A percentile compares a stretch with the other conserved stretches of the same genome.
These are phyloP conservation scores for Hedychridium roseum DNA, from an alignment of 2,888 invertebrate species.

Conservation along the genomic window DNA sequence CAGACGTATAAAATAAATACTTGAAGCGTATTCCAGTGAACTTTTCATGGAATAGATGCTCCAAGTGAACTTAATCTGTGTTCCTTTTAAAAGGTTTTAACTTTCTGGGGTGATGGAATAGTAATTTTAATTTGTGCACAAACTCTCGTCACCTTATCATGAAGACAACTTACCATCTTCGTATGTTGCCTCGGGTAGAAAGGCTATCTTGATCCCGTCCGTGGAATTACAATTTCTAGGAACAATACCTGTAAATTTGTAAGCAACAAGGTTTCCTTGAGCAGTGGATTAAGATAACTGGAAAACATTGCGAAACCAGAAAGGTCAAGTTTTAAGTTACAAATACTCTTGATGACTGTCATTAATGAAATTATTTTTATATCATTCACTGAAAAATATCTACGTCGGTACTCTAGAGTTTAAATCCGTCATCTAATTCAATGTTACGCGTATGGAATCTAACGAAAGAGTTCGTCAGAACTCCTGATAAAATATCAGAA, in stretches of 20 bases:
- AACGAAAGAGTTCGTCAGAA: too few species aligned
- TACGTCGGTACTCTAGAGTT: too few species aligned
- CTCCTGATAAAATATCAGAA: slow-evolving; percentile 55
- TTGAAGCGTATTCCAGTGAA: too few species aligned
- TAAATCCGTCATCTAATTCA: too few species aligned
- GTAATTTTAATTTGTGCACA: slow-evolving; percentile 41
- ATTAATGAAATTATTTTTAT: background rate
- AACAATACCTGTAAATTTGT: slow-evolving; percentile 18
- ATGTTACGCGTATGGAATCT: too few species aligned
- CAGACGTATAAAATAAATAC: slow-evolving; percentile 40
- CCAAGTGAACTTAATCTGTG: too few species aligned
- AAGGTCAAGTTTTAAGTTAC: background rate
- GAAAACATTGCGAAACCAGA: too few species aligned
- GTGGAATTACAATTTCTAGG: background rate
- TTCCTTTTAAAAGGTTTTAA: slow-evolving; percentile 27
- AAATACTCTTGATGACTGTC: background rate
- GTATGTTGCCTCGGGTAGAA: slow-evolving; percentile 26
- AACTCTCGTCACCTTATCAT: slow-evolving; percentile 43
- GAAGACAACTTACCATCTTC: slow-evolving; percentile 60
- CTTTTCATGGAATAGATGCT: too few species aligned
- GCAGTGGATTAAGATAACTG: too few species aligned
- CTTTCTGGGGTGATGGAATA: slow-evolving; percentile 27
- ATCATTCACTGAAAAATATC: too few species aligned
- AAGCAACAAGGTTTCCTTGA: too few species aligned
- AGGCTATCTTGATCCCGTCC: background rate